Evolutionary conservation across 2,113 vertebrate genomes (phyloP).

Genomic region (Mustela nigripes): DNA sequence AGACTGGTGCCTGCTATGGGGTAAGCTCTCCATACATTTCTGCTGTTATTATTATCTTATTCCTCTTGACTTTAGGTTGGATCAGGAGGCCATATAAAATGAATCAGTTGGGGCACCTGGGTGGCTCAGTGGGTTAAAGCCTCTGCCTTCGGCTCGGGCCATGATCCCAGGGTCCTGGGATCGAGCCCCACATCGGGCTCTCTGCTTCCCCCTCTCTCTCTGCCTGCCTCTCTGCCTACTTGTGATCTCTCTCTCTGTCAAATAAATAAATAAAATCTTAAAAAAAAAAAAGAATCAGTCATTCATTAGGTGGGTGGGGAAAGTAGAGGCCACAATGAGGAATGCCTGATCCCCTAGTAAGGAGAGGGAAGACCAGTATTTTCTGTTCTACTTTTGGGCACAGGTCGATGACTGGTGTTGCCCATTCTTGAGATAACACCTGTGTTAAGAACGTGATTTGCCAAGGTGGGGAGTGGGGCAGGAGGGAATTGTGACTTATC

Average conservation of each 20-base stretch:
- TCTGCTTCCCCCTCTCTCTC: too few species aligned
- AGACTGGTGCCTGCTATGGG: background rate
- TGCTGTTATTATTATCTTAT: background rate
- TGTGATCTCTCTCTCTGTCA: too few species aligned
- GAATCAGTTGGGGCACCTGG: background rate
- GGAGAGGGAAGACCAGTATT: background rate
- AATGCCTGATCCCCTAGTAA: background rate
- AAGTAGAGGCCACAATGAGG: background rate
- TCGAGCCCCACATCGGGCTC: too few species aligned
- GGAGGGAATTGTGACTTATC: background rate
- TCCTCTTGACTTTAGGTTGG: background rate
- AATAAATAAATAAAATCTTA: too few species aligned
- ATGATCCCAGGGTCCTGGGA: too few species aligned
- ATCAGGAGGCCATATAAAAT: background rate
- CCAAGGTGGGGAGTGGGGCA: background rate
- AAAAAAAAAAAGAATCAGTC: background rate
- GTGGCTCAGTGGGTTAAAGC: too few species aligned
- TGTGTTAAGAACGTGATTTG: background rate
- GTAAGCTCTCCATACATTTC: background rate
- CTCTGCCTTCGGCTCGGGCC: too few species aligned
- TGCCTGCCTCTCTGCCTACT: too few species aligned
- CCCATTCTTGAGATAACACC: background rate
- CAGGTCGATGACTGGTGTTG: background rate
- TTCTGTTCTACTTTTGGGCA: background rate
- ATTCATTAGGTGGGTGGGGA: background rate